Conservation (phyloP, 2,113 vertebrate genomes). For the Syngnathus typhle region DNA sequence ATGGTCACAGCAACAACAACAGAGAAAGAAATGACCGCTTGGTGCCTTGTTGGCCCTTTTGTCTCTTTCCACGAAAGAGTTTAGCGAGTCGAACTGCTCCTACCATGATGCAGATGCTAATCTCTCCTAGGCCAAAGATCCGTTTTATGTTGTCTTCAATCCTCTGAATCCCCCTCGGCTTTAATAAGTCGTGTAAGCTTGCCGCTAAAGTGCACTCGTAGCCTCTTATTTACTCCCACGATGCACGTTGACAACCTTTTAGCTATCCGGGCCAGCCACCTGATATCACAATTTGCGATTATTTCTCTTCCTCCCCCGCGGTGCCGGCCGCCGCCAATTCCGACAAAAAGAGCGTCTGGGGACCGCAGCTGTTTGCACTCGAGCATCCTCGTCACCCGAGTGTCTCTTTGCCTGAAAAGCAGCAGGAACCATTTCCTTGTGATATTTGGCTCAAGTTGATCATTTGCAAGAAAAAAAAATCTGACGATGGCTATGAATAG, state of each 20-base stretch:
- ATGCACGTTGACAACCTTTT: conserved; percentile 27
- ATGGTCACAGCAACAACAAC: no score
- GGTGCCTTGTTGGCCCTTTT: no score
- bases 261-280: conserved; percentile 29
- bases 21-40: no score
- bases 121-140: not conserved
- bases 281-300: conserved; percentile 45
- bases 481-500: conserved; percentile 38
- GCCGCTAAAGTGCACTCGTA: conserved; percentile 16
- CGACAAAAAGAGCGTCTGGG: conserved; percentile 40
- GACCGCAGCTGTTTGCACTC: conserved; percentile 71
- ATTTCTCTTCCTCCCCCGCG: conserved; percentile 22
- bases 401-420: conserved; percentile 59
- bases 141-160: not conserved
- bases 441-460: not conserved
- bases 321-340: conserved; percentile 33
- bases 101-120: not conserved
- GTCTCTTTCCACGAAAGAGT: no score
- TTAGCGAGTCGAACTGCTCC: no score
- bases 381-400: conserved; percentile 59
- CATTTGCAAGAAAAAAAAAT: conserved; percentile 3
- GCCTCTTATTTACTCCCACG: conserved; percentile 19
- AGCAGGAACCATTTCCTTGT: conserved; percentile 58
- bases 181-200: conserved; percentile 10
- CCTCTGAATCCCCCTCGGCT: conserved; percentile 22